phyloP scores from a whole-genome alignment of 2,113 vertebrate species.

The Laticauda colubrina region DNA sequence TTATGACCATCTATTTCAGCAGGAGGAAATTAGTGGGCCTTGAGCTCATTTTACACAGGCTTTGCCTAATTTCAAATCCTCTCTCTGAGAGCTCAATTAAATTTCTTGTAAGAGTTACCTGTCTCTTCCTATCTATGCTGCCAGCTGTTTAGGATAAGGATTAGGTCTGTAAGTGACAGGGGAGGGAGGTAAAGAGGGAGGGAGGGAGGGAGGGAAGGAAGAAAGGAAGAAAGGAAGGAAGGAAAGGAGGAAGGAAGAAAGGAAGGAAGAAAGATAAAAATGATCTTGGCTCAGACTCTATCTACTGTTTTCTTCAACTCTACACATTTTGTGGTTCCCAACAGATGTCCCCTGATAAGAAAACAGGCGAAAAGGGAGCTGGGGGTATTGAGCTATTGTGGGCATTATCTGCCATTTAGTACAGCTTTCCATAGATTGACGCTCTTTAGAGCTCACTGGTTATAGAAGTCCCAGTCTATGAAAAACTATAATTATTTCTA shows the following conservation, averaged over 20 bases:
- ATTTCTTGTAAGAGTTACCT: not conserved
- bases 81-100: not conserved
- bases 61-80: not conserved
- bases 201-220: not conserved
- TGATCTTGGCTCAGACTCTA: not conserved
- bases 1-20: not conserved
- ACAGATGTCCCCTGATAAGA: not conserved
- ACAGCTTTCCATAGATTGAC: not conserved
- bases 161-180: not conserved
- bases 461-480: not conserved
- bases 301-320: not conserved
- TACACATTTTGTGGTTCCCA: not conserved
- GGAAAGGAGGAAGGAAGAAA: not conserved
- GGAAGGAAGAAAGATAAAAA: not conserved
- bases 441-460: not conserved
- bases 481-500: not conserved
- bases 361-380: not conserved
- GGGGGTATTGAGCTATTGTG: not conserved
- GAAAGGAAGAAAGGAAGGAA: too few species aligned
- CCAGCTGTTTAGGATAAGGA: not conserved
- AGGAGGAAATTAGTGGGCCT: not conserved
- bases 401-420: not conserved
- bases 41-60: not conserved
- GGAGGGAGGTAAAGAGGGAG: not conserved
- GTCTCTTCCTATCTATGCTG: not conserved